Percentiles rank a stretch among this genome's conserved stretches.
Conservation (phyloP, 2,888 invertebrate species). For the Drosophila parthenogenetica region DNA sequence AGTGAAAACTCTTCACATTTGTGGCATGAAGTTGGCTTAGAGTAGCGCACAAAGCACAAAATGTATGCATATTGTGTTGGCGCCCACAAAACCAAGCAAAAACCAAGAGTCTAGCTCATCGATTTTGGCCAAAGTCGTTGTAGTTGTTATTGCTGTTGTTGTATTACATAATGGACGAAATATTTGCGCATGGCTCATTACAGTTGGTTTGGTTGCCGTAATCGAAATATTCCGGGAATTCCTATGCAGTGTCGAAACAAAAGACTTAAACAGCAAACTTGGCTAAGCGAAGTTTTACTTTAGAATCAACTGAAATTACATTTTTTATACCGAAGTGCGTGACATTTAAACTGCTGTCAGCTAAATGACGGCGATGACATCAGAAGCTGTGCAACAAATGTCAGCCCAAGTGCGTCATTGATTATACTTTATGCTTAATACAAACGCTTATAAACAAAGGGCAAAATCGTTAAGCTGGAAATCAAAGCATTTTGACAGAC, state of each 20-base stretch:
- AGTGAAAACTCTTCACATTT: slow-evolving; percentile 79
- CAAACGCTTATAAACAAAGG: too few species aligned
- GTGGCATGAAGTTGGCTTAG: slow-evolving; percentile 67
- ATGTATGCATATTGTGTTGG: slow-evolving; percentile 73
- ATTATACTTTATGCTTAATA: slow-evolving; percentile 29
- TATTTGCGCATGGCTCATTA: slow-evolving; percentile 79
- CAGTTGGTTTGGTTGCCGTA: slow-evolving; percentile 70
- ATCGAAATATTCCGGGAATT: slow-evolving; percentile 70
- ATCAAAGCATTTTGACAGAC: slow-evolving; percentile 46
- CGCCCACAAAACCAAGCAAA: slow-evolving; percentile 43
- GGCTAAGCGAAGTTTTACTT: slow-evolving; percentile 19
- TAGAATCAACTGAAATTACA: slow-evolving; percentile 33
- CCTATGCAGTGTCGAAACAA: slow-evolving; percentile 64
- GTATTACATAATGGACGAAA: slow-evolving; percentile 73
- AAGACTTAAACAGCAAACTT: slow-evolving; percentile 73
- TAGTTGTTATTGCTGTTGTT: slow-evolving; percentile 33
- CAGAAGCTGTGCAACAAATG: slow-evolving; percentile 72
- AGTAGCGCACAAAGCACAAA: slow-evolving; percentile 50
- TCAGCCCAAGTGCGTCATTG: slow-evolving; percentile 73
- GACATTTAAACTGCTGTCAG: slow-evolving; percentile 58
- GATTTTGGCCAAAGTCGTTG: slow-evolving; percentile 43
- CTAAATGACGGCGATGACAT: slow-evolving; percentile 70
- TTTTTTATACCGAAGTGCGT: slow-evolving; percentile 35
- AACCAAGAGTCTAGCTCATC: slow-evolving; percentile 44
- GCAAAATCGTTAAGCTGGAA: slow-evolving; percentile 62